Conservation (phyloP, 2,797 vertebrate genomes). For the Semaprochilodus insignis region DNA sequence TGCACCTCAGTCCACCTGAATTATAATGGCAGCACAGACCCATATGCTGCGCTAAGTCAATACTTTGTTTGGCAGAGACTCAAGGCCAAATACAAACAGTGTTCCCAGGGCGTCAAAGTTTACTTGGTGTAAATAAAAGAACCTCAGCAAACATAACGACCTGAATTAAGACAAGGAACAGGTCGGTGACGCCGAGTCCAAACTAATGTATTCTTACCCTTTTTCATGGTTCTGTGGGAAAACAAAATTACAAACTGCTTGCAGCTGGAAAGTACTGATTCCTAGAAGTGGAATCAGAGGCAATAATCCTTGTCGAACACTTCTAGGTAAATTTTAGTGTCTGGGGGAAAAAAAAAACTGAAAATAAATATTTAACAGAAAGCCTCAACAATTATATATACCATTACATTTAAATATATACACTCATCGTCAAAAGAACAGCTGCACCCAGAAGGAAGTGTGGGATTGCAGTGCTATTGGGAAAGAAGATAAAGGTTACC, state of each 20-base stretch:
- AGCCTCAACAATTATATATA: too few relatives aligned
- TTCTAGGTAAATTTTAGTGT: too few relatives aligned
- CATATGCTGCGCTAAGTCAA: slow-evolving; percentile 37
- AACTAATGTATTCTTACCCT: slow-evolving; percentile 1
- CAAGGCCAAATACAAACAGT: slow-evolving; percentile 42
- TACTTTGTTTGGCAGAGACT: slow-evolving; percentile 39
- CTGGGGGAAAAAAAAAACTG: too few relatives aligned
- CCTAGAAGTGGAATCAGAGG: not conserved
- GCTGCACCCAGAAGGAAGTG: too few relatives aligned
- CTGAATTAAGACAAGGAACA: slow-evolving; percentile 21
- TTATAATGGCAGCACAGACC: not conserved
- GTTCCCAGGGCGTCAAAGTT: slow-evolving; percentile 54
- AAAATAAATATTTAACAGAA: too few relatives aligned
- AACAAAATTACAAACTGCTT: not conserved
- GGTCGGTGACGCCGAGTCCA: not conserved
- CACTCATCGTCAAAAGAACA: too few relatives aligned
- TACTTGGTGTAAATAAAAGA: slow-evolving; percentile 31
- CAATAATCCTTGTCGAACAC: not conserved
- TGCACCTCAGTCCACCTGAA: not conserved
- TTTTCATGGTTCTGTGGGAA: not conserved
- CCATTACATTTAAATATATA: too few relatives aligned
- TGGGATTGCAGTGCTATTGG: too few relatives aligned
- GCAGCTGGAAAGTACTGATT: not conserved
- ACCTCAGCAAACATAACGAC: slow-evolving; percentile 35
- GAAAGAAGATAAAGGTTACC: too few relatives aligned